Evolutionary conservation across 2,797 vertebrate species (phyloP), one percentile per base, ranked within the genome.

Genomic region (Eleutherodactylus coqui): DNA sequence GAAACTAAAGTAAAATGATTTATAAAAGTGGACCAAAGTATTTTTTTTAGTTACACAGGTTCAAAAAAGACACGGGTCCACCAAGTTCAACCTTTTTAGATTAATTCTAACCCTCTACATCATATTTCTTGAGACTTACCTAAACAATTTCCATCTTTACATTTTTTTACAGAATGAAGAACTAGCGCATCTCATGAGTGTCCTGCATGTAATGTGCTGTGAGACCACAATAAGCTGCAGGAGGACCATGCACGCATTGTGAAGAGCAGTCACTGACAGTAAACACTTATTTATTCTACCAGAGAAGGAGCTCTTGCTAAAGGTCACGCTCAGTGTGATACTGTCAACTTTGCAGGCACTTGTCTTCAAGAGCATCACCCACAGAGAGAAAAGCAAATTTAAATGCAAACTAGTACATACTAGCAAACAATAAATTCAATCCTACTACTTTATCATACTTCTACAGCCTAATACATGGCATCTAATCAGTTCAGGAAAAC

Each of bases 301-400:
- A 80, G 78, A 80, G 67, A 67, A 47, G 78, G 41, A 72, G 32
- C 21, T 82, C 34, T 82, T 70, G 47, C 79, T 64, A 82, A 82
- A 70, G 79, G 79, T 69, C 64, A 82, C 7, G 47, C 79, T 82
- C 79, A 82, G 64, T 70, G 64, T 82, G 79, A 72, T 82, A 38
- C 24, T 24, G 6, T 27, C 45, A 45, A 60, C 29, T 67, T 67
- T 80, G 79, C 34, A 82, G 79, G 34, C 64, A 82, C 45, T 70
- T 53, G 64, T 55, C 64, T 72, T 69, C 79, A 69, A 72, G 11
- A 53, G 79, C 3, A 51, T 82, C 47, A 55, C 79, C 64, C 79
- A 38, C 64, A 51, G 43, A 51, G 43, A 82, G 79, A 49, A 82
- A 82, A 82, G 45, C 21, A 82, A 27, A 70, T 82, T 70, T 82